Evolutionary conservation across 2,113 vertebrate genomes (phyloP).

Genomic region (Alces alces): DNA sequence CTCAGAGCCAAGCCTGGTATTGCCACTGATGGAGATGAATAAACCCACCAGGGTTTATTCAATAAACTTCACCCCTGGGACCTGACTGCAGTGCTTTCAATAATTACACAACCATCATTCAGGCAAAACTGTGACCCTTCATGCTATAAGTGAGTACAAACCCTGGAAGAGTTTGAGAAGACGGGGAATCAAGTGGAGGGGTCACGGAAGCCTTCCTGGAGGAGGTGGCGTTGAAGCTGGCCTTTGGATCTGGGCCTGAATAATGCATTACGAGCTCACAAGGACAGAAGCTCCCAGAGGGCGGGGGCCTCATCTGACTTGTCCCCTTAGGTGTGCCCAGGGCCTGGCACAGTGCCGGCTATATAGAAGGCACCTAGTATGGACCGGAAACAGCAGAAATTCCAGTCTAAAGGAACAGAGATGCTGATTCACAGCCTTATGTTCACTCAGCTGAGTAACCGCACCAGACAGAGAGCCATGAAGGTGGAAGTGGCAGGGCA

Average conservation of each 20-base stretch:
- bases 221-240: not conserved
- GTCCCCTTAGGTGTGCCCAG: too few relatives aligned
- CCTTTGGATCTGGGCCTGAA: not conserved
- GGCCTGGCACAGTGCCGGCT: not conserved
- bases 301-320: not conserved
- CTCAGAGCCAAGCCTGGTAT: not conserved
- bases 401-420: not conserved
- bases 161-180: not conserved
- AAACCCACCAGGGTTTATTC: not conserved
- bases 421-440: fast-evolving
- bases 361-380: not conserved
- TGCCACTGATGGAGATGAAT: not conserved
- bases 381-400: not conserved
- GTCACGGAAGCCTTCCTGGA: fast-evolving
- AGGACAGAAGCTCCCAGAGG: fast-evolving
- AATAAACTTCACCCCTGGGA: not conserved
- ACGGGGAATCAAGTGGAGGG: not conserved
- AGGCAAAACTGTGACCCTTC: not conserved
- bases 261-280: fast-evolving
- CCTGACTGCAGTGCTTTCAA: not conserved
- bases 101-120: not conserved
- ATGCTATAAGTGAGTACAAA: not conserved
- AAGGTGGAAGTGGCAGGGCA: not conserved
- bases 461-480: fast-evolving
- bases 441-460: not conserved